Conservation (phyloP, 2,888 invertebrate species). For the Apamea anceps region DNA sequence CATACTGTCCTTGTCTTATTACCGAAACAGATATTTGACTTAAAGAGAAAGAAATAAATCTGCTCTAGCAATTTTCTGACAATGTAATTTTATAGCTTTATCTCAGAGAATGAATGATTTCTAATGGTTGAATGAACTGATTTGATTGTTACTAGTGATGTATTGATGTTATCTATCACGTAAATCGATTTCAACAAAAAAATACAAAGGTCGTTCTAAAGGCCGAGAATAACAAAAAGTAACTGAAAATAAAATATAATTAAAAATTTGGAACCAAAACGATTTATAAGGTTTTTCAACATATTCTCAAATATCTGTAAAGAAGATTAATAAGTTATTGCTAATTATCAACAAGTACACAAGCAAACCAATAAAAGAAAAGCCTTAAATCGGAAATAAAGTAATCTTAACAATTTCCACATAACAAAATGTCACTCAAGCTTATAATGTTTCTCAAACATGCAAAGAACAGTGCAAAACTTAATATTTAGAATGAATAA, state of each 20-base stretch:
- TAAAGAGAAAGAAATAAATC: constrained; percentile 36
- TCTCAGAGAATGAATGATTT: constrained; percentile 50
- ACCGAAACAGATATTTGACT: background rate
- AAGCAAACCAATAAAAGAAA: constrained; percentile 30
- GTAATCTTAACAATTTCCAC: background rate
- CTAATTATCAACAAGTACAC: background rate
- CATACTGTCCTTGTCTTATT: constrained; percentile 46
- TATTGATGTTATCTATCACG: background rate
- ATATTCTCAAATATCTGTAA: constrained; percentile 17
- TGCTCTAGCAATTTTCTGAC: constrained; percentile 4
- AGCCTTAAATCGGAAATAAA: constrained; percentile 3
- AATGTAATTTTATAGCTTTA: constrained; percentile 48
- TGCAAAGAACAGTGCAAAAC: constrained; percentile 41
- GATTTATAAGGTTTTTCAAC: background rate
- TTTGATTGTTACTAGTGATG: constrained; percentile 55
- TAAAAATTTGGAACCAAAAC: background rate
- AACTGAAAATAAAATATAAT: background rate
- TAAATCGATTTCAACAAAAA: background rate
- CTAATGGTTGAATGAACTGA: constrained; percentile 36
- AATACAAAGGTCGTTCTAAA: background rate
- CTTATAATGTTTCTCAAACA: constrained; percentile 11
- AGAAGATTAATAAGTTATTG: background rate
- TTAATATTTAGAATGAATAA: constrained; percentile 17
- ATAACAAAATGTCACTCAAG: constrained; percentile 8
- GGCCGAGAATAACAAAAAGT: background rate